Evolutionary conservation across 2,888 invertebrate species (phyloP).

Genomic region (Frankliniella fusca): DNA sequence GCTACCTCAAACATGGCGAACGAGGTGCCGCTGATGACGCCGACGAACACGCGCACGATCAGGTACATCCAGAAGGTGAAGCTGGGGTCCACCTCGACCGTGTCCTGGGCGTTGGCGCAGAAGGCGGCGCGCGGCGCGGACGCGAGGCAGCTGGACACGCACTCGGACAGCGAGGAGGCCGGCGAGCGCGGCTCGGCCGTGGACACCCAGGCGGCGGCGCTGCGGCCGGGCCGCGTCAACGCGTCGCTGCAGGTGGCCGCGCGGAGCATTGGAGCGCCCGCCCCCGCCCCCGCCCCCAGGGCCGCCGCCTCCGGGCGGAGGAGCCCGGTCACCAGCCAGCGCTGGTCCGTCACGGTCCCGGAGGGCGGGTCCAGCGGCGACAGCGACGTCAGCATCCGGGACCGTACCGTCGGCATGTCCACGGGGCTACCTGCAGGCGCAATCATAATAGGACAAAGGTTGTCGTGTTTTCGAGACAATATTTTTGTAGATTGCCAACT

Average conservation of each 20-base stretch:
- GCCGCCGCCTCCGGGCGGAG: neutral
- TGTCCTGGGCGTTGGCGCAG: conserved; percentile 58
- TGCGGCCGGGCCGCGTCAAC: neutral
- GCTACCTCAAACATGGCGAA: conserved; percentile 73
- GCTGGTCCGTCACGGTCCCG: neutral
- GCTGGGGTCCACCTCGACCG: conserved; percentile 59
- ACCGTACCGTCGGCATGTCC: neutral
- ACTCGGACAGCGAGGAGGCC: conserved; percentile 48
- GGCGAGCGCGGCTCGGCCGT: neutral
- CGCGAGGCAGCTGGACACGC: conserved; percentile 58
- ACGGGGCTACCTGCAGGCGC: neutral
- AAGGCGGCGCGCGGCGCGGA: conserved; percentile 55
- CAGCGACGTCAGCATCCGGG: neutral
- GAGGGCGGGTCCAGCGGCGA: neutral
- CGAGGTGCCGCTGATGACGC: conserved; percentile 68
- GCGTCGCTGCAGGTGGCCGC: neutral
- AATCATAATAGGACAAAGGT: neutral
- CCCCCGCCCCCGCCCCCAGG: neutral
- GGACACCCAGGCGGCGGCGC: neutral
- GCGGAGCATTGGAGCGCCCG: too few species aligned
- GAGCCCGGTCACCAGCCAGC: neutral
- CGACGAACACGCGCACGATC: conserved; percentile 55
- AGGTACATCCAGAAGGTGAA: conserved; percentile 72
- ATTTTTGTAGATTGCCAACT: too few species aligned
- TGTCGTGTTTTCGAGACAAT: too few species aligned